Conservation (phyloP, 2,797 vertebrate species). For the Vireo griseus region DNA sequence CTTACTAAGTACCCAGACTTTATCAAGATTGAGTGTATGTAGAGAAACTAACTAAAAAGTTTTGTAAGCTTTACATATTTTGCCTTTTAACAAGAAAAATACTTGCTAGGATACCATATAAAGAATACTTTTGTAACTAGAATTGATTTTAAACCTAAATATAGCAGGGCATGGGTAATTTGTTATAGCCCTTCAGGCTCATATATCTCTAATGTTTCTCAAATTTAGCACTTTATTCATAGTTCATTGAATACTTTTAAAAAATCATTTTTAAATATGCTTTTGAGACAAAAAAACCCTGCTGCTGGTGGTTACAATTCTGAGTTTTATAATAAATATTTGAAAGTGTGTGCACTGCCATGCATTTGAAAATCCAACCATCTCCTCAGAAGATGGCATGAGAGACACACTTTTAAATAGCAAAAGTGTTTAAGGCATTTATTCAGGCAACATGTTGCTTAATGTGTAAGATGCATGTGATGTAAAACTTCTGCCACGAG, state of each 20-base stretch:
- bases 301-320: background rate
- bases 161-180: background rate
- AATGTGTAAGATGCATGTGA: background rate
- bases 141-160: background rate
- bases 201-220: background rate
- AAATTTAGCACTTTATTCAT: background rate
- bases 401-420: background rate
- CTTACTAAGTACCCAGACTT: background rate
- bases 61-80: background rate
- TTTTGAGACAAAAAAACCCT: background rate
- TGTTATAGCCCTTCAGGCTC: background rate
- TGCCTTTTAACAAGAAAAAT: background rate
- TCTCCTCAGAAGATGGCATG: background rate
- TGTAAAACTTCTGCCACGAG: background rate
- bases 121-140: background rate
- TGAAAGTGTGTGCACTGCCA: background rate
- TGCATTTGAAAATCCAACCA: background rate
- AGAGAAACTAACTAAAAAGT: background rate
- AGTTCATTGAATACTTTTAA: background rate
- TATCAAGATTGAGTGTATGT: background rate
- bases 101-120: accelerated
- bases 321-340: background rate
- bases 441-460: background rate
- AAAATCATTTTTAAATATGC: background rate
- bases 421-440: background rate